Evolutionary conservation across 2,888 invertebrate genomes (phyloP).

Genomic region (Anoncus sp.): DNA sequence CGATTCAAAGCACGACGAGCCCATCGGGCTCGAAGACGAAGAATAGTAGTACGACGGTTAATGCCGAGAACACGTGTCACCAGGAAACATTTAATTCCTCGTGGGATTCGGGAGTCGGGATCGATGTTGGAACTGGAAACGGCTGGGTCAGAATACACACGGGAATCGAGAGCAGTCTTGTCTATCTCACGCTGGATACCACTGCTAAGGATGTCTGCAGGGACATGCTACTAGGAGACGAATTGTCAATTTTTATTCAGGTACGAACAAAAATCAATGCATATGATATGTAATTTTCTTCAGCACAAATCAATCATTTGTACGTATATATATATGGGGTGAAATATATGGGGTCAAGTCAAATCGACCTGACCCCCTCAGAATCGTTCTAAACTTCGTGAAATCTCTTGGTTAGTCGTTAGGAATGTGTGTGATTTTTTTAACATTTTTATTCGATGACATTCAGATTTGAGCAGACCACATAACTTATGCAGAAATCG

Average conservation of each 20-base stretch:
- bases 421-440: too few species aligned
- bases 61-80: constrained; percentile 63
- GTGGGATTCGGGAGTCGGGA: constrained; percentile 83
- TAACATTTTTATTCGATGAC: too few species aligned
- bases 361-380: too few species aligned
- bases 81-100: constrained; percentile 79
- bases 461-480: too few species aligned
- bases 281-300: too few species aligned
- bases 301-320: too few species aligned
- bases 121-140: constrained; percentile 84
- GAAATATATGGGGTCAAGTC: too few species aligned
- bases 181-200: constrained; percentile 85
- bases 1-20: constrained; percentile 72
- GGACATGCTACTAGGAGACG: constrained; percentile 84
- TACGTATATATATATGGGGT: too few species aligned
- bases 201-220: constrained; percentile 84
- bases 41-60: constrained; percentile 44
- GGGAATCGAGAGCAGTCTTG: constrained; percentile 86
- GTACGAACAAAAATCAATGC: constrained; percentile 72
- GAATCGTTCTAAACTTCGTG: too few species aligned
- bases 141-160: constrained; percentile 88
- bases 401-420: too few species aligned
- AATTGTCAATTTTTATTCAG: constrained; percentile 80
- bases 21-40: constrained; percentile 62
- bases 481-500: too few species aligned